A percentile compares a stretch with the other conserved stretches of the same genome.
These are phyloP conservation scores for Telenomus remus DNA, from an alignment of 1,140 invertebrate genomes.

Conservation along the genomic window DNA sequence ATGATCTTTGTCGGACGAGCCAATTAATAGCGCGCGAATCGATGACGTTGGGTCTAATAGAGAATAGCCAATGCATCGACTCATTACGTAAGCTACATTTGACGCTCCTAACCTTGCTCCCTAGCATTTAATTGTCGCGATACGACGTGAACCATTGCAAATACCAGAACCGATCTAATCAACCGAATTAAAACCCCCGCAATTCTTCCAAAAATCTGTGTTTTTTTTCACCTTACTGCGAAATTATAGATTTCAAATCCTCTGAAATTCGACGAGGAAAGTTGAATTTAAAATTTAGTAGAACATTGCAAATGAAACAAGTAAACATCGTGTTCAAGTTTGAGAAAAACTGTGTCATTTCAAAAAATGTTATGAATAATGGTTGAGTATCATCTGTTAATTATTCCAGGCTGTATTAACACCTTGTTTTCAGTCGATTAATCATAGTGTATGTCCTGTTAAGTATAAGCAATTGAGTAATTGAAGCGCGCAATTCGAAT, in stretches of 20 bases:
- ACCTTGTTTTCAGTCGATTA: not conserved
- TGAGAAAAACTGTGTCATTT: no score
- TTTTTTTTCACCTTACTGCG: no score
- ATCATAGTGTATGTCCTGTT: not conserved
- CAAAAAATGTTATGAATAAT: not conserved
- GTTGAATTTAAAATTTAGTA: no score
- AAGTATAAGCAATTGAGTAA: not conserved
- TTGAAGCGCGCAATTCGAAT: not conserved
- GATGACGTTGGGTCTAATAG: slow-evolving; percentile 41
- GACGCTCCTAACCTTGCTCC: slow-evolving; percentile 65
- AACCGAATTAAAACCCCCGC: not conserved
- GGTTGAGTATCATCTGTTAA: not conserved
- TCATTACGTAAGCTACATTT: slow-evolving; percentile 64
- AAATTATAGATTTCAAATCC: no score
- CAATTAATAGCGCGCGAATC: slow-evolving; percentile 47
- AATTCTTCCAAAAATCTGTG: no score
- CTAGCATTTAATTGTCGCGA: slow-evolving; percentile 61
- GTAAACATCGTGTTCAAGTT: no score
- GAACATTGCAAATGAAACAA: no score
- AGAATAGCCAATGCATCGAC: slow-evolving; percentile 30
- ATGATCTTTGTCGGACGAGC: slow-evolving; percentile 30
- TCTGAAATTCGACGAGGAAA: no score
- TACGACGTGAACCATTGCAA: no score
- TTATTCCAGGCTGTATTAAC: not conserved
- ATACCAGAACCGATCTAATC: not conserved